Conservation (phyloP, 2,888 invertebrate species). For the Polymixis flavicincta region DNA sequence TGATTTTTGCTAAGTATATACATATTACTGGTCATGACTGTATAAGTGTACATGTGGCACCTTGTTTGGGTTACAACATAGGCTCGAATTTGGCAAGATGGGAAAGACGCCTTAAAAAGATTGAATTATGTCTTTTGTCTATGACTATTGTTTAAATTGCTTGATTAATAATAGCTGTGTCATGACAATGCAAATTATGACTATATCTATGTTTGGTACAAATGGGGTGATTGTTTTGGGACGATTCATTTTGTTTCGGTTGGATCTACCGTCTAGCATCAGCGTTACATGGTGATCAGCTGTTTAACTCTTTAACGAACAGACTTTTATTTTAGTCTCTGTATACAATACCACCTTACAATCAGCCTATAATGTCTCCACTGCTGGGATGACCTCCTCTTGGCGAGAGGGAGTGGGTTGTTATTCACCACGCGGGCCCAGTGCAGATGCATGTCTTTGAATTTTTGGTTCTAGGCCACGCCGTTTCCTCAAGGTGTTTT, state of each 20-base stretch:
- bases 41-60: slow-evolving; percentile 46
- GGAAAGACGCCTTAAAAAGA: slow-evolving; percentile 5
- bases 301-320: background rate
- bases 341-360: too few relatives aligned
- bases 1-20: background rate
- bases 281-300: background rate
- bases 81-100: slow-evolving; percentile 19
- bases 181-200: background rate
- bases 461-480: too few relatives aligned
- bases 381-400: too few relatives aligned
- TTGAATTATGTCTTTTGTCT: slow-evolving; percentile 2
- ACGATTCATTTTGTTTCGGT: background rate
- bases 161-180: background rate
- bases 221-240: background rate
- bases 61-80: slow-evolving; percentile 19
- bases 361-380: too few relatives aligned
- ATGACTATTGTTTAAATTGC: slow-evolving; percentile 23
- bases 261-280: background rate
- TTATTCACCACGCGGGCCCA: too few relatives aligned
- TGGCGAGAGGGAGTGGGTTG: too few relatives aligned
- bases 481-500: too few relatives aligned
- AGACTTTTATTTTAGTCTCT: too few relatives aligned
- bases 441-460: too few relatives aligned
- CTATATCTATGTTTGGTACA: background rate
- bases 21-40: background rate